These are phyloP conservation scores for Nipponia nippon DNA, from an alignment of 2,113 vertebrate genomes.

Conservation along the genomic window DNA sequence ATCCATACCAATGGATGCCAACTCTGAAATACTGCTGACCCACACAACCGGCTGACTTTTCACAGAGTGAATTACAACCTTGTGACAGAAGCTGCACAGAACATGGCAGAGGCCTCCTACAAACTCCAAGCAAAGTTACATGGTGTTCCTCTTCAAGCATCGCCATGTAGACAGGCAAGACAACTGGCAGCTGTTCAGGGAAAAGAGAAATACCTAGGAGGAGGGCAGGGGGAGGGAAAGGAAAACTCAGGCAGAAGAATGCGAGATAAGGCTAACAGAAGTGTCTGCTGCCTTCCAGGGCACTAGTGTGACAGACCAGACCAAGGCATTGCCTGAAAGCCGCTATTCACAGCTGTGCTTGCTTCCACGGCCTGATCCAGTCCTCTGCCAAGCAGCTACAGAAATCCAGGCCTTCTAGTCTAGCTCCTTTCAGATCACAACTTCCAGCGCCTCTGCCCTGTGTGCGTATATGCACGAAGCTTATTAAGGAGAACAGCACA, in stretches of 20 bases:
- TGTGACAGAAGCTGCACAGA: background rate
- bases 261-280: background rate
- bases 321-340: background rate
- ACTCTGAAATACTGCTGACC: background rate
- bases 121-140: rapidly evolving
- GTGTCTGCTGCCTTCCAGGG: background rate
- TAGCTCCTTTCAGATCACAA: background rate
- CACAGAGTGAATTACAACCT: background rate
- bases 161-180: background rate
- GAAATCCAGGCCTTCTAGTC: background rate
- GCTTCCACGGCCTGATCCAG: background rate
- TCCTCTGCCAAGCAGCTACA: background rate
- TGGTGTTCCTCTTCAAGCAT: background rate
- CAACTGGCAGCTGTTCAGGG: background rate
- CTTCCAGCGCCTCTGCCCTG: background rate
- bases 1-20: background rate
- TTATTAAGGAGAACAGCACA: slow-evolving; percentile 50
- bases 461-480: background rate
- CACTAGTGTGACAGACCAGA: background rate
- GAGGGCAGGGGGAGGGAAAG: background rate
- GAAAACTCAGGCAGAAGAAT: background rate
- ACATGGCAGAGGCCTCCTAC: background rate
- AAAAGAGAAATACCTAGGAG: background rate
- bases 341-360: background rate
- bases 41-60: background rate